Percentiles rank a stretch among this genome's conserved stretches.
These are phyloP conservation scores for Apostichopus leukothele DNA, from an alignment of 53 echinoderm and acorn worm species.

Conservation along the genomic window DNA sequence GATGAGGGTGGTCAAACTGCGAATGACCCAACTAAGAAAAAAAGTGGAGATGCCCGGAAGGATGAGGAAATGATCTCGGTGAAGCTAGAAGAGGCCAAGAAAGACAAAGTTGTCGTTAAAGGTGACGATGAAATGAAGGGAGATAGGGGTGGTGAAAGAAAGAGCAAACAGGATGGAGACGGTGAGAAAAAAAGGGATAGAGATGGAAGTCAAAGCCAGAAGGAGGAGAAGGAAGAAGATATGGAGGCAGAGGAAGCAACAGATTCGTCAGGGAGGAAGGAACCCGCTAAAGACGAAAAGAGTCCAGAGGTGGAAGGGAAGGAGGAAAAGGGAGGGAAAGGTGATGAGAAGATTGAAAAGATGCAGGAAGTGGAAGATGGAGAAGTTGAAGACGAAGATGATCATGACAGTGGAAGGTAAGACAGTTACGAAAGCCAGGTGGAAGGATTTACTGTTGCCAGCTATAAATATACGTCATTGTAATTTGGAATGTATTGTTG, in stretches of 20 bases:
- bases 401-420: not conserved
- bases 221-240: constrained; percentile 27
- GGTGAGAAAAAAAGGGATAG: constrained; percentile 27
- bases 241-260: constrained; percentile 6
- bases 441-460: no score
- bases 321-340: not conserved
- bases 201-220: constrained; percentile 15
- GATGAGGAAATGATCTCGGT: constrained; percentile 26
- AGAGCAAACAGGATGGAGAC: constrained; percentile 11
- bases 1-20: not conserved
- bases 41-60: not conserved
- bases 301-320: constrained; percentile 10
- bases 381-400: constrained; percentile 33
- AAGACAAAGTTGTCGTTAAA: not conserved
- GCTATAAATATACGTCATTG: no score
- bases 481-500: no score
- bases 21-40: constrained; percentile 6
- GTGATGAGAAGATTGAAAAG: constrained; percentile 6
- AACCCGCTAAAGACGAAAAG: not conserved
- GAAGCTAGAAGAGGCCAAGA: not conserved
- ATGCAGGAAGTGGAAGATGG: constrained; percentile 36
- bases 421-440: no score
- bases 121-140: constrained; percentile 29
- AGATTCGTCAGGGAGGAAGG: constrained; percentile 6
- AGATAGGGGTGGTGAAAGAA: not conserved